Percentiles rank a stretch among this genome's conserved stretches.
These are phyloP conservation scores for Amphipoea oculea DNA, from an alignment of 2,888 invertebrate genomes.

Conservation along the genomic window DNA sequence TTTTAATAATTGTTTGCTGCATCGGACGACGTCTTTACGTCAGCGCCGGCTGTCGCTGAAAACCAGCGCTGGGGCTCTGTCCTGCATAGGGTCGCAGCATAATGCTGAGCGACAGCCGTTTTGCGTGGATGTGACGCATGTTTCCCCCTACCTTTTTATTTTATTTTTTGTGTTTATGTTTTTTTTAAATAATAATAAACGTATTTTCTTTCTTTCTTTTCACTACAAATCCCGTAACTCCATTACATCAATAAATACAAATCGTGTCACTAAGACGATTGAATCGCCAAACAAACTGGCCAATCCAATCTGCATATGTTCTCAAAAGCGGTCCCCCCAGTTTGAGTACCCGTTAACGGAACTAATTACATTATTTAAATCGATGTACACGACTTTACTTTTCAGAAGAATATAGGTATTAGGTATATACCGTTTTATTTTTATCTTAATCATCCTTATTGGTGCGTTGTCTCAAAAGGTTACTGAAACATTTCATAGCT, in stretches of 20 bases:
- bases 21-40: too few species aligned
- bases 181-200: too few species aligned
- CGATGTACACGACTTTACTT: conserved; percentile 2
- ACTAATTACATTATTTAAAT: conserved; percentile 18
- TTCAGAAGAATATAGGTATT: not conserved
- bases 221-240: not conserved
- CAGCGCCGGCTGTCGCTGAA: too few species aligned
- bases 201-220: too few species aligned
- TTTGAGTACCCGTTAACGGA: not conserved
- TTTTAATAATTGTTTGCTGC: too few species aligned
- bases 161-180: too few species aligned
- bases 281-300: conserved; percentile 24
- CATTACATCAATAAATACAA: conserved; percentile 24
- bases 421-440: not conserved
- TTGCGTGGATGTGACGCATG: too few species aligned
- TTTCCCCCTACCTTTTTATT: too few species aligned
- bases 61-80: too few species aligned
- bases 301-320: conserved; percentile 47
- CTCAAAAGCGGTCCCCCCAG: conserved; percentile 31
- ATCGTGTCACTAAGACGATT: conserved; percentile 32
- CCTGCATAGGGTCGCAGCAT: too few species aligned
- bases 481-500: conserved; percentile 24
- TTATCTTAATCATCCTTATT: not conserved
- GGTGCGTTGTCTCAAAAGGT: not conserved
- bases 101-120: too few species aligned